Base-by-base conservation (phyloP, 2,113 vertebrate species). In the Chaetorhynchus papuensis region DNA sequence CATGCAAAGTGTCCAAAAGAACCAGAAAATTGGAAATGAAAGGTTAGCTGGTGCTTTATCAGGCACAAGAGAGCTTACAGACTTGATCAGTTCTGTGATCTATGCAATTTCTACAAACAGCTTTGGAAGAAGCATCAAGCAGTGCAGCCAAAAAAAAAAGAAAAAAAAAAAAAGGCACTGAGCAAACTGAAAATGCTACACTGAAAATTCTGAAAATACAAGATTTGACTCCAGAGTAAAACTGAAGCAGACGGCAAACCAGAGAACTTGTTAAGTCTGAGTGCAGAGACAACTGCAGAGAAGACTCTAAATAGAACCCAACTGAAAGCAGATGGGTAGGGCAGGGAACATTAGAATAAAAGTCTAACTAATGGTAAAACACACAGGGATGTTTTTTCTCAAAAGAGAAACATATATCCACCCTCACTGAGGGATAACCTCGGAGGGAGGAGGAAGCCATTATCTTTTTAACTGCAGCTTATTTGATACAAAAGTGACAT, bases 241-340 rank as follows among this genome's bases (percentile, higher is more conserved):
- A 85, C 61, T 33, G 63, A 94, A 96, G 44, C 94, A 95, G 90
- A 95, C 75, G 94, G 96, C 92, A 88, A 87, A 94, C 56, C 92
- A 96, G 89, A 75, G 96, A 94, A 94, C 89, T 86, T 69, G 83
- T 89, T 52, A 90, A 89, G 83, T 88, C 90, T 95, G 81, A 95
- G 83, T n/a, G 65, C 74, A 91, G 87, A 92, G 96, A 96, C 93
- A 95, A 96, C 91, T 87, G 95, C 89, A 88, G 89, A 66, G 75
- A 60, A 90, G 63, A 93, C 92, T 83, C 89, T 88, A 96, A 96
- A 97, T 71, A 97, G 90, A 95, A 96, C 59, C 87, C 88, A 96
- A 91, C 75, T 54, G 81, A 90, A 97, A 97, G 84, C 94, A 95
- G 81, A 96, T 93, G 84, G 94, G 80, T 7, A 92, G 83, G 88